Conservation (phyloP, 2,797 vertebrate species). For the Lithobates sylvaticus region DNA sequence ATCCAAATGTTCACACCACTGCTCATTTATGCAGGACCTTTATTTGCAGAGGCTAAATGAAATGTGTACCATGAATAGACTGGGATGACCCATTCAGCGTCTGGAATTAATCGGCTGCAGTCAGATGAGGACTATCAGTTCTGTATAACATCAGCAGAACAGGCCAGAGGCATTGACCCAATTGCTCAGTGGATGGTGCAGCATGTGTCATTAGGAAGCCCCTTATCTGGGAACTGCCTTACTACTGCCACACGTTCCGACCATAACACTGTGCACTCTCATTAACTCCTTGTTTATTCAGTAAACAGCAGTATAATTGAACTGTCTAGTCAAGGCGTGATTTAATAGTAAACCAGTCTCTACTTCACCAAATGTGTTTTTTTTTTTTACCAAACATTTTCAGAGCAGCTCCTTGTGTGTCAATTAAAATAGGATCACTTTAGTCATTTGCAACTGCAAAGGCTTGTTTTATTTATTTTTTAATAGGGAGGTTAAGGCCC, state of each 20-base stretch:
- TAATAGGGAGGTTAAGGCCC: no score
- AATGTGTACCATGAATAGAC: constrained; percentile 49
- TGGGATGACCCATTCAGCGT: constrained; percentile 53
- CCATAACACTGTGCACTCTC: neutral
- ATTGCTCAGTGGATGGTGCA: constrained; percentile 61
- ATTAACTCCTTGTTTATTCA: constrained; percentile 24
- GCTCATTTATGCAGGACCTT: constrained; percentile 29
- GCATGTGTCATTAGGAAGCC: constrained; percentile 35
- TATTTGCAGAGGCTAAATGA: constrained; percentile 23
- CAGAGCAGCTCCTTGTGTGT: no score
- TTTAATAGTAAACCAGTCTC: neutral
- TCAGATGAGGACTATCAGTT: constrained; percentile 60
- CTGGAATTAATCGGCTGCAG: constrained; percentile 58
- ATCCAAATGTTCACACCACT: constrained; percentile 42
- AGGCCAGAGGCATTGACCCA: constrained; percentile 54
- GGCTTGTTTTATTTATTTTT: no score
- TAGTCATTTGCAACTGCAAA: no score
- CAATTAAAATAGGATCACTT: no score
- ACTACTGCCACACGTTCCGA: constrained; percentile 34
- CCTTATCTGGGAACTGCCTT: constrained; percentile 39
- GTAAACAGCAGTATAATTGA: neutral
- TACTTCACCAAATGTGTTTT: neutral
- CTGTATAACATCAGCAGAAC: constrained; percentile 56
- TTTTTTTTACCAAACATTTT: no score
- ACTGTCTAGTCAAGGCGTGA: neutral